Evolutionary conservation across 2,888 invertebrate genomes (phyloP).

Genomic region (Troides aeacus): DNA sequence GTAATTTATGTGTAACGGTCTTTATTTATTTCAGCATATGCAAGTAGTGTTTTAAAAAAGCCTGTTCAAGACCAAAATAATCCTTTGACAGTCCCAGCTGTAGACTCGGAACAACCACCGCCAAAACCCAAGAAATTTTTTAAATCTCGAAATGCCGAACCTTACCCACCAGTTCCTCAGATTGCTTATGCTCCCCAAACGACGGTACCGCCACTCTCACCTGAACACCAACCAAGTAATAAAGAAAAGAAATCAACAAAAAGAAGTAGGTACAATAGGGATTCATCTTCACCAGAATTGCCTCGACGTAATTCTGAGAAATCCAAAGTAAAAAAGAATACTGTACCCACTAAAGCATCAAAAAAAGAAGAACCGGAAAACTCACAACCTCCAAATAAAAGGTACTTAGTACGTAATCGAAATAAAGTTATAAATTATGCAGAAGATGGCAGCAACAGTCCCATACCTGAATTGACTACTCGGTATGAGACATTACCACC

Average conservation of each 20-base stretch:
- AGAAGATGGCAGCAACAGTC: slow-evolving; percentile 80
- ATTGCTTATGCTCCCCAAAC: slow-evolving; percentile 75
- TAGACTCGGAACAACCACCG: slow-evolving; percentile 75
- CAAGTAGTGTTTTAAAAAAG: slow-evolving; percentile 65
- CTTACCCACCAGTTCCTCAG: slow-evolving; percentile 77
- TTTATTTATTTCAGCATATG: slow-evolving; percentile 62
- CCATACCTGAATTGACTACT: slow-evolving; percentile 68
- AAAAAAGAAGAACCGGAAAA: slow-evolving; percentile 70
- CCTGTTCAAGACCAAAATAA: slow-evolving; percentile 78
- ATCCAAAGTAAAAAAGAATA: slow-evolving; percentile 62
- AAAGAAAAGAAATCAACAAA: slow-evolving; percentile 67
- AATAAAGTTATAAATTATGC: slow-evolving; percentile 83
- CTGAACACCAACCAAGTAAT: slow-evolving; percentile 66
- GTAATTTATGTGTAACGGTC: slow-evolving; percentile 4
- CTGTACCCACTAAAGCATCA: slow-evolving; percentile 68
- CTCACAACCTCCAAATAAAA: slow-evolving; percentile 73
- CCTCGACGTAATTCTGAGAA: slow-evolving; percentile 71
- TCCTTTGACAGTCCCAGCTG: slow-evolving; percentile 75
- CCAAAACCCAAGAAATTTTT: slow-evolving; percentile 94
- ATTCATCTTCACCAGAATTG: slow-evolving; percentile 73
- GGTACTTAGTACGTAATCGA: slow-evolving; percentile 78
- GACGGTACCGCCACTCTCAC: slow-evolving; percentile 68
- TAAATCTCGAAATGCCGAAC: slow-evolving; percentile 88
- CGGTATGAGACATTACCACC: slow-evolving; percentile 61
- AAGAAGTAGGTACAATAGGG: slow-evolving; percentile 65